Base-by-base conservation (phyloP, 2,113 vertebrate genomes). In the Leptobrachium leishanense region DNA sequence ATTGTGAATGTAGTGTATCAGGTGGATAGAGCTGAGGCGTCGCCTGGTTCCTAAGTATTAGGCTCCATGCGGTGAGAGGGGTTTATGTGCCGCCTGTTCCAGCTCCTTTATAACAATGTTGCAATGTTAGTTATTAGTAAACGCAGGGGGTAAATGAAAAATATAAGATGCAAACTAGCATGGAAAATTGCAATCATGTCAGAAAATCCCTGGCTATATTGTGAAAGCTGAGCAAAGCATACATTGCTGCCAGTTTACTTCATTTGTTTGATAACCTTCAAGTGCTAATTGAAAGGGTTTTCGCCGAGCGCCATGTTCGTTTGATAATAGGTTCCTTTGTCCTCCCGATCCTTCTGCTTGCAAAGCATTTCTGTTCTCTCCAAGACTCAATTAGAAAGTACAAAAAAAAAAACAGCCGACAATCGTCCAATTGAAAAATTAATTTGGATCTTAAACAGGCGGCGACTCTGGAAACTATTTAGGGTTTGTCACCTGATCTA, bases 401-500 rank as follows among this genome's bases (percentile, higher is more conserved):
- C 72, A 82, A 87, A 87, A 89, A 84, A 82, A 59, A 59, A 2
- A 72, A 63, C 62, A 42, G 11, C 15, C 86, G 85, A 86, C 87
- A 93, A 92, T 91, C 84, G 83, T 88, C 90, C 90, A 92, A 93
- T 93, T 93, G 88, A 93, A 92, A 92, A 93, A 93, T 92, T 90
- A 90, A 92, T 90, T 88, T 89, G 90, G 89, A 92, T 91, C 91
- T 92, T 89, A 92, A 89, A 88, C 89, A 85, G 85, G 88, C 90
- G 90, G 90, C 88, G 86, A 90, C 89, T 86, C 84, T 90, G 86
- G 87, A 90, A 88, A 87, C 88, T 90, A 92, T 90, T 94, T 90
- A 88, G 87, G 82, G 83, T 82, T 87, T 92, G 93, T 95, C 96
- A 95, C 95, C 95, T 96, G 95, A 96, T 91, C 90, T 83, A 83